A percentile compares a stretch with the other conserved stretches of the same genome.
These are phyloP conservation scores for Lacerta bilineata DNA, from an alignment of 2,797 vertebrate species.

Conservation along the genomic window DNA sequence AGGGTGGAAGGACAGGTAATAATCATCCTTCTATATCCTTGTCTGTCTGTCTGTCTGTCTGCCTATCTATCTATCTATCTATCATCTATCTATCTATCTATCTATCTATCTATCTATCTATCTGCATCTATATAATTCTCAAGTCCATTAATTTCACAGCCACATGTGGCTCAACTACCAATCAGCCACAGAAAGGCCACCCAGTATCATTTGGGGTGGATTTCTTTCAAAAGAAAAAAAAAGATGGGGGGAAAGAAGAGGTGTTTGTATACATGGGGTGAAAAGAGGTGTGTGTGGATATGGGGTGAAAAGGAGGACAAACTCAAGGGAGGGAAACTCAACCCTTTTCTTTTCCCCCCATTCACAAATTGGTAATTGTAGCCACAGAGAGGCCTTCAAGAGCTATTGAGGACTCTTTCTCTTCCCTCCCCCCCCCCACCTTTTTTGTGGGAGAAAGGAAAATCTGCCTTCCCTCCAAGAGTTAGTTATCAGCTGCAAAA, in stretches of 20 bases:
- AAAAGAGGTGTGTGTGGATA: background rate
- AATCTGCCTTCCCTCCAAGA: background rate
- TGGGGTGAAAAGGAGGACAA: background rate
- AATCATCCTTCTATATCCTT: too few species aligned
- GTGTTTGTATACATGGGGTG: too few species aligned
- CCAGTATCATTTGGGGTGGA: background rate
- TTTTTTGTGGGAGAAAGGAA: background rate
- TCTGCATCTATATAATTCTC: too few species aligned
- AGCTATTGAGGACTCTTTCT: background rate
- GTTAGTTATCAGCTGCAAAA: constrained; percentile 45
- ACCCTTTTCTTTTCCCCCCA: background rate
- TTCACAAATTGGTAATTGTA: constrained; percentile 24
- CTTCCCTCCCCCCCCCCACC: too few species aligned
- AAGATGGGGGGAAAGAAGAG: background rate
- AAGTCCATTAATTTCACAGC: too few species aligned
- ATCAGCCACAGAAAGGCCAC: background rate
- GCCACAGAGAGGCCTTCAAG: background rate
- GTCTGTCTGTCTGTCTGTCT: too few species aligned
- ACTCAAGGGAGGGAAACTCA: constrained; percentile 10
- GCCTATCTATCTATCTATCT: too few species aligned
- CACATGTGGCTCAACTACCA: background rate
- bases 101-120: too few species aligned
- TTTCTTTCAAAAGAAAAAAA: background rate
- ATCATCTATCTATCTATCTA: too few species aligned
- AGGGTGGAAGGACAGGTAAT: too few species aligned